Evolutionary conservation across 1,140 invertebrate genomes (phyloP).

Genomic region (Trissolcus basalis): DNA sequence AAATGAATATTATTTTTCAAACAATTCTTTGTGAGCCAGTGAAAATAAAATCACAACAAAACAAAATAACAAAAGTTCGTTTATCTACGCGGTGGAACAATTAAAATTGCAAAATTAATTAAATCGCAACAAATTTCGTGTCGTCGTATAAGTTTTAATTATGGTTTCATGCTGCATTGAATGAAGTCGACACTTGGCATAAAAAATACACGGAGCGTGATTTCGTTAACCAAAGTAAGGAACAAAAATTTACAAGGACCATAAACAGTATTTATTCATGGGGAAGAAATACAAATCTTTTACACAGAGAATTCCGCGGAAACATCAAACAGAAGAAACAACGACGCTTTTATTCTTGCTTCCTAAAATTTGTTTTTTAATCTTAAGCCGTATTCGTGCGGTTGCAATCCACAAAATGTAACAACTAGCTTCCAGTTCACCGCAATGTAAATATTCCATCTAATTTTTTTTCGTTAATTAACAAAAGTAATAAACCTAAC

Average conservation of each 20-base stretch:
- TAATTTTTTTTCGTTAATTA: slow-evolving; percentile 48
- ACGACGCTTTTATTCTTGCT: slow-evolving; percentile 15
- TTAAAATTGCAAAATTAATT: no score
- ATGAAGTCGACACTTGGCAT: slow-evolving; percentile 12
- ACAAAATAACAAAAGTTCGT: no score
- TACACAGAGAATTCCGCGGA: slow-evolving; percentile 9
- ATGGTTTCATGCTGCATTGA: background rate
- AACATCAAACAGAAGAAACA: slow-evolving; percentile 34
- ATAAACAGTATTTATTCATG: slow-evolving; percentile 37
- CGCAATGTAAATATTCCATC: slow-evolving; percentile 39
- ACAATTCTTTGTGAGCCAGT: no score
- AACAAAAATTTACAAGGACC: slow-evolving; percentile 9
- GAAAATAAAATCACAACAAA: no score
- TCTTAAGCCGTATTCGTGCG: slow-evolving; percentile 10
- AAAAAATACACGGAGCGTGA: slow-evolving; percentile 14
- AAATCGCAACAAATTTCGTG: no score
- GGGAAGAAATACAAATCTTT: slow-evolving; percentile 25
- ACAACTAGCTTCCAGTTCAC: slow-evolving; percentile 25
- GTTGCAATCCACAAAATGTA: slow-evolving; percentile 26
- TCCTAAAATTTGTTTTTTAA: slow-evolving; percentile 36
- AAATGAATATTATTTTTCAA: no score
- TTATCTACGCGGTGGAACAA: no score
- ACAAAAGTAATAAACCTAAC: slow-evolving; percentile 37
- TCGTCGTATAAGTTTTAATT: slow-evolving; percentile 1
- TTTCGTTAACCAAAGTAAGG: slow-evolving; percentile 24